Percentiles rank a stretch among this genome's conserved stretches.
phyloP scores from a whole-genome alignment of 1,140 invertebrate genomes.

The Caenorhabditis brenneri region DNA sequence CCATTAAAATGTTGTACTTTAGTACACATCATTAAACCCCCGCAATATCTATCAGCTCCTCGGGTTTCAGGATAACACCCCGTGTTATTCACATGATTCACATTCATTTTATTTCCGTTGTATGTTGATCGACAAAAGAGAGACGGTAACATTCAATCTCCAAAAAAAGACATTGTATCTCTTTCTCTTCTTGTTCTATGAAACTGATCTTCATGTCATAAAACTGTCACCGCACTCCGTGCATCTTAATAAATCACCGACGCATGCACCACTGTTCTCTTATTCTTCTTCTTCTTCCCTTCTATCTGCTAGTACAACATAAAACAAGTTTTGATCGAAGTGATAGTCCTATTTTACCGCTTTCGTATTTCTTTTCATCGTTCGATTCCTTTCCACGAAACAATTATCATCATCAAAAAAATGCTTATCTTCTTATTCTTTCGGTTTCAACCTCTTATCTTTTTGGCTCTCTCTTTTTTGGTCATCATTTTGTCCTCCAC shows the following conservation, averaged over 20 bases:
- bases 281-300: not conserved
- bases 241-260: constrained; percentile 12
- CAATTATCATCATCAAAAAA: constrained; percentile 11
- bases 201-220: constrained; percentile 2
- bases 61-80: not conserved
- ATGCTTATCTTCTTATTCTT: not conserved
- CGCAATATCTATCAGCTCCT: not conserved
- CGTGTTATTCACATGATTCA: constrained; percentile 16
- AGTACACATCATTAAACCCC: not conserved
- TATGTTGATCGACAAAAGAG: not conserved
- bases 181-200: not conserved
- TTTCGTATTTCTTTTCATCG: not conserved
- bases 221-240: not conserved
- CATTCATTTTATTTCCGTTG: not conserved
- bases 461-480: not conserved
- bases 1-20: not conserved
- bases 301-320: not conserved
- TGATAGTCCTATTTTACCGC: not conserved
- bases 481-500: constrained; percentile 1
- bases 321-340: not conserved
- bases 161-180: not conserved
- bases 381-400: constrained; percentile 19
- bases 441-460: not conserved
- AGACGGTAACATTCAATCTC: not conserved
- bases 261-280: not conserved